Evolutionary conservation across 2,797 vertebrate species (phyloP).

Genomic region (Sebastes elongatus): DNA sequence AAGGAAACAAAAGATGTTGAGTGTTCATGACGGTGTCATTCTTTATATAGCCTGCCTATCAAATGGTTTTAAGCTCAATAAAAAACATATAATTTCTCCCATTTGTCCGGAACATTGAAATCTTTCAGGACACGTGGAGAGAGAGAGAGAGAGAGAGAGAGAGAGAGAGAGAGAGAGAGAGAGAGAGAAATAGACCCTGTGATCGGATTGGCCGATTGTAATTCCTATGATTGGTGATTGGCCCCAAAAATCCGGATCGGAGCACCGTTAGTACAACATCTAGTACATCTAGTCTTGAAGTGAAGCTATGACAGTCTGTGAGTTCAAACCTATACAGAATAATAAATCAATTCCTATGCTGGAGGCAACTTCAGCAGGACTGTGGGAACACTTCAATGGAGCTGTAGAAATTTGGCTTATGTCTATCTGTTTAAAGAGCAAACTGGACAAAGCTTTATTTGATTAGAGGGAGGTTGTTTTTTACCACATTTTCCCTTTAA

Average conservation of each 20-base stretch:
- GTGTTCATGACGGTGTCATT: too few relatives aligned
- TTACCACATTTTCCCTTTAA: conserved; percentile 1
- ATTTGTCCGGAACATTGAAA: too few relatives aligned
- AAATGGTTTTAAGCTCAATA: too few relatives aligned
- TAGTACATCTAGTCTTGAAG: background rate
- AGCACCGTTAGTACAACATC: background rate
- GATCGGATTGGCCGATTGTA: too few relatives aligned
- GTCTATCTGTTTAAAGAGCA: background rate
- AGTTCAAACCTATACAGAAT: background rate
- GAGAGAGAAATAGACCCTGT: too few relatives aligned
- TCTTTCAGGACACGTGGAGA: too few relatives aligned
- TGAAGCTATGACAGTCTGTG: background rate
- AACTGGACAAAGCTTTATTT: conserved; percentile 35
- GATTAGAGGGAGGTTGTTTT: background rate
- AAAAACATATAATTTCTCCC: too few relatives aligned
- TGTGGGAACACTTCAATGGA: background rate
- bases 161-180: too few relatives aligned
- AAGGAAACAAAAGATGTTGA: too few relatives aligned
- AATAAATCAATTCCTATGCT: background rate
- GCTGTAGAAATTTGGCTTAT: background rate
- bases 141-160: too few relatives aligned
- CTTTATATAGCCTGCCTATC: too few relatives aligned
- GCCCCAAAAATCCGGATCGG: background rate
- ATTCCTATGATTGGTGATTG: background rate
- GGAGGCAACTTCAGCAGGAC: background rate